phyloP scores from a whole-genome alignment of 2,888 invertebrate species.

The Drosophila paramelanica region DNA sequence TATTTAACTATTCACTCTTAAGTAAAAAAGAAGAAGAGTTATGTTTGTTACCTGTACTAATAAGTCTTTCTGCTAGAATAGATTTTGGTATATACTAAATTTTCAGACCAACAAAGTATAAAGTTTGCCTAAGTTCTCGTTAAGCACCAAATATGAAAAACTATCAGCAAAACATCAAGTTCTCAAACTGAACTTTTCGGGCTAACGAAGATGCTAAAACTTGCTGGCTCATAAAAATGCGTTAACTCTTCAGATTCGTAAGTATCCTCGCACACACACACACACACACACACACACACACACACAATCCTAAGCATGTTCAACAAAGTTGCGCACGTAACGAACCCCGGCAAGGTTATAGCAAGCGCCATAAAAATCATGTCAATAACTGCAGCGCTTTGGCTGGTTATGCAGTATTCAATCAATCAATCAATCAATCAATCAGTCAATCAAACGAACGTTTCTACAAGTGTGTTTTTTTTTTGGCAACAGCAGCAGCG shows the following conservation, averaged over 20 bases:
- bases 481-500: conserved; percentile 61
- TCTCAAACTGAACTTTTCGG: neutral
- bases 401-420: conserved; percentile 31
- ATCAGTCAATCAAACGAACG: conserved; percentile 33
- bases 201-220: neutral
- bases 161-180: too few relatives aligned
- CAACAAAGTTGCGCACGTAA: conserved; percentile 14
- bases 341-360: conserved; percentile 34
- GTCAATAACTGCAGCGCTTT: conserved; percentile 17
- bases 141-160: too few relatives aligned
- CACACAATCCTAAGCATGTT: neutral
- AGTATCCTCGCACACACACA: neutral
- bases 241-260: neutral
- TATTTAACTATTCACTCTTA: too few relatives aligned
- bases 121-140: too few relatives aligned
- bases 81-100: too few relatives aligned
- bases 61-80: too few relatives aligned
- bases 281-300: too few relatives aligned
- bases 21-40: too few relatives aligned
- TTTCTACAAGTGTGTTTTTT: conserved; percentile 24
- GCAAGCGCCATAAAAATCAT: conserved; percentile 23
- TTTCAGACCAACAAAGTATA: too few relatives aligned
- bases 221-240: neutral
- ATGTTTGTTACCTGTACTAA: too few relatives aligned
- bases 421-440: conserved; percentile 36